These are phyloP conservation scores for Ceyx erithaca DNA, from an alignment of 2,797 vertebrate species.

Conservation along the genomic window DNA sequence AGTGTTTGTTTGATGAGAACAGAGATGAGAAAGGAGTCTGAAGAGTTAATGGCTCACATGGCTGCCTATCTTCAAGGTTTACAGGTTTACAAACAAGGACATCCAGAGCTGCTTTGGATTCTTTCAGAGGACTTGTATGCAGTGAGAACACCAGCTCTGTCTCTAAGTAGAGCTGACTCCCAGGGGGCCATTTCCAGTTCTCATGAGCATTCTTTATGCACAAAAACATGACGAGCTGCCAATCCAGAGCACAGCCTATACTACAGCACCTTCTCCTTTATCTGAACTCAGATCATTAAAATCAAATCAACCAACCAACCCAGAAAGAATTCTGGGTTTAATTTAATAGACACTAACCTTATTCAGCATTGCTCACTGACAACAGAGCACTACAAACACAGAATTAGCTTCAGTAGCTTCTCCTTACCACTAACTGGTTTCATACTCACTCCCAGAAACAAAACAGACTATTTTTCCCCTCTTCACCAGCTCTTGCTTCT, in stretches of 20 bases:
- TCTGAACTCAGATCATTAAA: background rate
- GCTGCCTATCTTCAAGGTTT: background rate
- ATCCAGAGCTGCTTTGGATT: background rate
- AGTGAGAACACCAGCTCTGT: background rate
- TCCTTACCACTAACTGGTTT: background rate
- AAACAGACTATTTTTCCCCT: background rate
- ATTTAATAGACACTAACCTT: background rate
- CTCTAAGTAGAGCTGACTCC: background rate
- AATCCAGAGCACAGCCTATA: background rate
- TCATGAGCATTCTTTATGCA: background rate
- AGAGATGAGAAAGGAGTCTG: background rate
- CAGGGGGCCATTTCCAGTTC: background rate
- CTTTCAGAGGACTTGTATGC: background rate
- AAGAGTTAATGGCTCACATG: background rate
- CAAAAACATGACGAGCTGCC: background rate
- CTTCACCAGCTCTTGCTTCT: background rate
- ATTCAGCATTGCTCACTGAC: background rate
- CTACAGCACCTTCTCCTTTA: background rate
- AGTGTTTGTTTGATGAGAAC: background rate
- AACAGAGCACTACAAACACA: background rate
- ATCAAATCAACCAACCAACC: background rate
- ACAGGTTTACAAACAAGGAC: background rate
- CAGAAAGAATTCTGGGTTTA: background rate
- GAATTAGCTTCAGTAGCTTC: background rate
- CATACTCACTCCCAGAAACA: background rate